phyloP scores from a whole-genome alignment of 2,797 vertebrate species.

The Enteromius viviparus region DNA sequence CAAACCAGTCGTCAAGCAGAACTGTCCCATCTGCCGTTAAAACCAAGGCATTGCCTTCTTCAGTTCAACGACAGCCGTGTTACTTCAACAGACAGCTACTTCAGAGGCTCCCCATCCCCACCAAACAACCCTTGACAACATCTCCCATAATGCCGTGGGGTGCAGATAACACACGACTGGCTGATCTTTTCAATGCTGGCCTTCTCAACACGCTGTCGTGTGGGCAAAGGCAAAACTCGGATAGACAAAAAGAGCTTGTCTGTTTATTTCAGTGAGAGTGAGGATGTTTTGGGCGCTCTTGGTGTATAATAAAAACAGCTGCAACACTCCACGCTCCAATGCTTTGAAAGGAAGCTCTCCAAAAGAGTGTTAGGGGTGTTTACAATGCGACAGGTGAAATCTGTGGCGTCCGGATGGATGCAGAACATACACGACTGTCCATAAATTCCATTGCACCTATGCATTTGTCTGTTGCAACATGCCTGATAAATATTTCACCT shows the following conservation, averaged over 20 bases:
- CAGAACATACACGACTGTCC: conserved; percentile 68
- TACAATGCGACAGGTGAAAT: conserved; percentile 65
- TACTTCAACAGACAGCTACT: conserved; percentile 47
- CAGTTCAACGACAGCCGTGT: conserved; percentile 43
- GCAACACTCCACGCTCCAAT: conserved; percentile 59
- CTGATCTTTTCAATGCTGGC: conserved; percentile 79
- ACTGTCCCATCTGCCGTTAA: conserved; percentile 28
- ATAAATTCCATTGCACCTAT: conserved; percentile 72
- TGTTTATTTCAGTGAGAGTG: conserved; percentile 68
- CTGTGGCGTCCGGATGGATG: conserved; percentile 61
- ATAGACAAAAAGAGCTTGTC: conserved; percentile 76
- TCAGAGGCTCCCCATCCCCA: conserved; percentile 68
- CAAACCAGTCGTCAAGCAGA: not conserved
- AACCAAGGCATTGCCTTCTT: conserved; percentile 7
- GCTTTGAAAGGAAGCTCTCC: conserved; percentile 36
- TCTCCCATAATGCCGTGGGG: conserved; percentile 66
- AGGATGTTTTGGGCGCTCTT: conserved; percentile 65
- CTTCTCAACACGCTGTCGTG: conserved; percentile 68
- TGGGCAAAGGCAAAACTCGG: conserved; percentile 69
- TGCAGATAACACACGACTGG: conserved; percentile 71
- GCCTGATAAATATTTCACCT: conserved; percentile 76
- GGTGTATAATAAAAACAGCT: conserved; percentile 43
- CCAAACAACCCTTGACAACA: conserved; percentile 79
- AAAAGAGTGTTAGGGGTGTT: conserved; percentile 68
- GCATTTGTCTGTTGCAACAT: conserved; percentile 65